Conservation (phyloP, 1,140 invertebrate species). For the Paraescarpia echinospica region DNA sequence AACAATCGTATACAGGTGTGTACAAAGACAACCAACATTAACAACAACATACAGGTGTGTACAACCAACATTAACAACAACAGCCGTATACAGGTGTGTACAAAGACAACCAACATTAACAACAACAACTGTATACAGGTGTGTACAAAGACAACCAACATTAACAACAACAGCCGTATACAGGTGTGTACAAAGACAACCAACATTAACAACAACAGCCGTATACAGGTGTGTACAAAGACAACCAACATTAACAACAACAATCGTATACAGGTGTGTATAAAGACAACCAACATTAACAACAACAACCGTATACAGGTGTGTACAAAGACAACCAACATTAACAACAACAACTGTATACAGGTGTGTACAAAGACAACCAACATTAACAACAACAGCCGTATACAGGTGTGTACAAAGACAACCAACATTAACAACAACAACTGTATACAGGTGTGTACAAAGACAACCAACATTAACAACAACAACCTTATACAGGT, state of each 20-base stretch:
- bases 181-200: constrained; percentile 44
- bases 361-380: constrained; percentile 44
- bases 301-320: constrained; percentile 55
- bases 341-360: constrained; percentile 50
- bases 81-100: constrained; percentile 50
- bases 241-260: too few species aligned
- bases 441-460: constrained; percentile 50
- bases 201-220: too few species aligned
- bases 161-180: constrained; percentile 50
- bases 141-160: constrained; percentile 19
- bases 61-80: too few species aligned
- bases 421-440: too few species aligned
- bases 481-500: constrained; percentile 55
- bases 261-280: constrained; percentile 50
- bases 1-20: constrained; percentile 52
- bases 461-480: too few species aligned
- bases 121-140: constrained; percentile 55
- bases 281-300: too few species aligned
- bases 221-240: constrained; percentile 45
- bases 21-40: too few species aligned
- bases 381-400: too few species aligned
- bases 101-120: too few species aligned
- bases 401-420: constrained; percentile 45
- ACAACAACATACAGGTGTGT: constrained; percentile 51
- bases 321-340: constrained; percentile 19